These are phyloP conservation scores for Acinonyx jubatus DNA, from an alignment of 2,113 vertebrate genomes.

Conservation along the genomic window DNA sequence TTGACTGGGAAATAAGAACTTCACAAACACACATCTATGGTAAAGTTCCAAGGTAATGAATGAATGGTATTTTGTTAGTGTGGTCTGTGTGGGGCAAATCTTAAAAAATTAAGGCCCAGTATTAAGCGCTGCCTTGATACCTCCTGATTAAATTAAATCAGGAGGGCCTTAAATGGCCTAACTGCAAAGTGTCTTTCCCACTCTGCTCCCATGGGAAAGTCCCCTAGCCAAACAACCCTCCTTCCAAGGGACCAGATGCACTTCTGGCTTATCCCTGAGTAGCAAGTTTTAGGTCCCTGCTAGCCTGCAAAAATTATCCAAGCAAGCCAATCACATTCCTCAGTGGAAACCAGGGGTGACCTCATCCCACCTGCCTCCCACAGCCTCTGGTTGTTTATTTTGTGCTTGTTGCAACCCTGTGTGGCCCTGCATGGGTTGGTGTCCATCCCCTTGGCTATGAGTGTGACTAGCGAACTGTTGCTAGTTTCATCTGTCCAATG, in stretches of 20 bases:
- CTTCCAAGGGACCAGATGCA: not conserved
- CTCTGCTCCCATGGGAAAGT: not conserved
- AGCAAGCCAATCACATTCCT: not conserved
- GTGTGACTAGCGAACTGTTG: not conserved
- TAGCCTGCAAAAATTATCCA: not conserved
- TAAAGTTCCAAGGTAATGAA: conserved; percentile 25
- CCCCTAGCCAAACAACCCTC: not conserved
- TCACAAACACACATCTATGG: not conserved
- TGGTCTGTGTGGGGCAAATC: not conserved
- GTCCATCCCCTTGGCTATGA: not conserved
- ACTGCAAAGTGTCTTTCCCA: not conserved
- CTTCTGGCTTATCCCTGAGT: not conserved
- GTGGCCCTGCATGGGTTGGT: not conserved
- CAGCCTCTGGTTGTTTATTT: not conserved
- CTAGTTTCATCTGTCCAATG: not conserved
- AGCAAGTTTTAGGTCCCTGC: not conserved
- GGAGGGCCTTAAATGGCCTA: not conserved
- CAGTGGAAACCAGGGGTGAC: not conserved
- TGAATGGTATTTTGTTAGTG: not conserved
- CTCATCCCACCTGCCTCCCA: not conserved
- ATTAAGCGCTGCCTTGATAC: not conserved
- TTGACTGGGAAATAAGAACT: not conserved
- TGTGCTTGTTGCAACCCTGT: not conserved
- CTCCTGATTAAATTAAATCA: not conserved
- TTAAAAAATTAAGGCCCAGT: conserved; percentile 11